These are phyloP conservation scores for Zaprionus tsacasi DNA, from an alignment of 1,140 invertebrate genomes.

Conservation along the genomic window DNA sequence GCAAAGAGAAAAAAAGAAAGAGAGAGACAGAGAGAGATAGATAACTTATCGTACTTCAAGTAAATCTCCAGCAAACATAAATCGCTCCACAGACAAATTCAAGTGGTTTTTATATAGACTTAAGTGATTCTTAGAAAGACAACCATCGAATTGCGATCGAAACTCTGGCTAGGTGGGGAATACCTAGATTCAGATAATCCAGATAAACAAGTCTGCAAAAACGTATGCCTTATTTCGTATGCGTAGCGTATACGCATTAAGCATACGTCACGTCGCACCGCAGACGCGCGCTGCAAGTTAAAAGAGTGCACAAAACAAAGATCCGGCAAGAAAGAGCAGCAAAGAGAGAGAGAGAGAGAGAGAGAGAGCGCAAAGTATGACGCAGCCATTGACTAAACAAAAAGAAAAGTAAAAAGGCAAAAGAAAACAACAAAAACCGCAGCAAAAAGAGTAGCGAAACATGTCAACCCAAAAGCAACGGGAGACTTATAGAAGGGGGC, in stretches of 20 bases:
- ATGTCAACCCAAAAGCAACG: conserved; percentile 58
- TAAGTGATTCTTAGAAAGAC: neutral
- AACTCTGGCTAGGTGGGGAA: too few relatives aligned
- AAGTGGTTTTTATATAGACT: conserved; percentile 1
- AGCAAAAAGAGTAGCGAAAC: conserved; percentile 24
- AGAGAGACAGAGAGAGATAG: neutral
- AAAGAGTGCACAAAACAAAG: conserved; percentile 19
- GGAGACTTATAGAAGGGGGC: too few relatives aligned
- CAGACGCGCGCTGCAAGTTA: conserved; percentile 32
- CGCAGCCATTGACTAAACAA: conserved; percentile 34
- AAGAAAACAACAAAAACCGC: conserved; percentile 1
- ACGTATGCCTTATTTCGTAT: conserved; percentile 37
- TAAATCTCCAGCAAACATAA: neutral
- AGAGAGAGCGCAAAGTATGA: conserved; percentile 35
- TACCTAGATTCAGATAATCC: too few relatives aligned
- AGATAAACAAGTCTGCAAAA: neutral
- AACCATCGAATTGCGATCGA: neutral
- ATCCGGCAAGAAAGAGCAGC: neutral
- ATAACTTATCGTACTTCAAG: neutral
- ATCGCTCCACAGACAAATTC: neutral
- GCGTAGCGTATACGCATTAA: conserved; percentile 53
- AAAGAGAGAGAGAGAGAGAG: neutral
- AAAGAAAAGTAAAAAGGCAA: neutral
- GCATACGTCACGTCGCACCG: conserved; percentile 69
- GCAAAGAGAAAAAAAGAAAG: neutral